Percentiles rank a stretch among this genome's conserved stretches.
Conservation (phyloP, 2,797 vertebrate genomes). For the Rhincodon typus region DNA sequence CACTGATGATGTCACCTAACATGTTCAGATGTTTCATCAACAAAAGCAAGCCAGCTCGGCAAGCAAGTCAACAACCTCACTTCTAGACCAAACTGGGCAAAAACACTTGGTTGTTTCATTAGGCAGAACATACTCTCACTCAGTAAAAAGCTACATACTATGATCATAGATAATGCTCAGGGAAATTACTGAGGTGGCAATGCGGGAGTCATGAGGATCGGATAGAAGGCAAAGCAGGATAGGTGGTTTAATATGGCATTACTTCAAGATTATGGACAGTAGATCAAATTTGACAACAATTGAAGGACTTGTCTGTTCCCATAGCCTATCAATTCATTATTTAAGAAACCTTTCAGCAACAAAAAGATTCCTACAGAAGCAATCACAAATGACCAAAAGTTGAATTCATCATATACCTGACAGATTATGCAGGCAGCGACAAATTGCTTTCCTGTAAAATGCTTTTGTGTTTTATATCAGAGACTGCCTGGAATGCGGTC, state of each 20-base stretch:
- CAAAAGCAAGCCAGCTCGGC: no score
- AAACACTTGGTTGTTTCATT: not conserved
- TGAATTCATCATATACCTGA: not conserved
- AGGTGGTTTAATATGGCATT: not conserved
- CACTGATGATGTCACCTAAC: no score
- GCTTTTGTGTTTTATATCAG: not conserved
- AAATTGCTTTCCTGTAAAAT: not conserved
- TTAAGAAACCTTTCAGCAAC: not conserved
- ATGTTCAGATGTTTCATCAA: no score
- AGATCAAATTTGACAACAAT: constrained; percentile 15
- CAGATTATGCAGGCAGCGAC: not conserved
- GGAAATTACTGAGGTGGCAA: not conserved
- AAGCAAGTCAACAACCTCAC: no score
- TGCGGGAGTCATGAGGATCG: no score
- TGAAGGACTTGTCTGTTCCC: not conserved
- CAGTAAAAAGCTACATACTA: not conserved
- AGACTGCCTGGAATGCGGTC: not conserved
- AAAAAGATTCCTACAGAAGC: not conserved
- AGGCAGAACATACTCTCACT: not conserved
- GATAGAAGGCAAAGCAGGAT: not conserved
- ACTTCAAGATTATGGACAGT: not conserved
- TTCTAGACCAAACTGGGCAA: not conserved
- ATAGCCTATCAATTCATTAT: not conserved
- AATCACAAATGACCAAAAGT: not conserved
- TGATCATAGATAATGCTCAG: not conserved